Conservation (phyloP, 2,888 invertebrate genomes). For the Erebia epiphron region DNA sequence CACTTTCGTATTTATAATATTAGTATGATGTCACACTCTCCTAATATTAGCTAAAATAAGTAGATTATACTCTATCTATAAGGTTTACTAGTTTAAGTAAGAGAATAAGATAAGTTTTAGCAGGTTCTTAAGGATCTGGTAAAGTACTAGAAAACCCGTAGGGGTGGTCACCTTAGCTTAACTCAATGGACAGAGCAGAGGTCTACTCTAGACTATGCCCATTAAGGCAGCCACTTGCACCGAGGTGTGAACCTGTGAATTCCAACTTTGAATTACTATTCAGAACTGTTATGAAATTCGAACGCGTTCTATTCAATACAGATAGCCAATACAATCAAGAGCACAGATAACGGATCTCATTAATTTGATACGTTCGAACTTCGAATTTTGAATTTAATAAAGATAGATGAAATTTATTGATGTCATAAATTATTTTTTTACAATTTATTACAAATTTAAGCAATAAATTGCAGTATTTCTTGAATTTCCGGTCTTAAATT, state of each 20-base stretch:
- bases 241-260: conserved; percentile 61
- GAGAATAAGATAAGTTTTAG: background rate
- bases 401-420: conserved; percentile 20
- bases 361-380: conserved; percentile 23
- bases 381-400: conserved; percentile 22
- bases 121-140: background rate
- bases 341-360: conserved; percentile 21
- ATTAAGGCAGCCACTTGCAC: conserved; percentile 67
- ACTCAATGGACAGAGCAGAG: conserved; percentile 51
- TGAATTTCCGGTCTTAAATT: conserved; percentile 5
- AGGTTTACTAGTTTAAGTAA: no score
- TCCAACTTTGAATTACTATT: conserved; percentile 35
- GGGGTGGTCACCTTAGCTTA: conserved; percentile 21
- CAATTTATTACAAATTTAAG: conserved; percentile 6
- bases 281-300: conserved; percentile 30
- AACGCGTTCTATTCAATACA: conserved; percentile 24
- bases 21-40: no score
- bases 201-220: conserved; percentile 48
- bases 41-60: background rate
- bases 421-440: conserved; percentile 23
- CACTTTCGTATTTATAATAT: no score
- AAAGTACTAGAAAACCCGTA: background rate
- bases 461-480: background rate
- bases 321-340: conserved; percentile 13
- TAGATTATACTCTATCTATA: background rate